Percentiles rank a stretch among this genome's conserved stretches.
phyloP scores from a whole-genome alignment of 2,888 invertebrate genomes.

The Yponomeuta plumbellus region DNA sequence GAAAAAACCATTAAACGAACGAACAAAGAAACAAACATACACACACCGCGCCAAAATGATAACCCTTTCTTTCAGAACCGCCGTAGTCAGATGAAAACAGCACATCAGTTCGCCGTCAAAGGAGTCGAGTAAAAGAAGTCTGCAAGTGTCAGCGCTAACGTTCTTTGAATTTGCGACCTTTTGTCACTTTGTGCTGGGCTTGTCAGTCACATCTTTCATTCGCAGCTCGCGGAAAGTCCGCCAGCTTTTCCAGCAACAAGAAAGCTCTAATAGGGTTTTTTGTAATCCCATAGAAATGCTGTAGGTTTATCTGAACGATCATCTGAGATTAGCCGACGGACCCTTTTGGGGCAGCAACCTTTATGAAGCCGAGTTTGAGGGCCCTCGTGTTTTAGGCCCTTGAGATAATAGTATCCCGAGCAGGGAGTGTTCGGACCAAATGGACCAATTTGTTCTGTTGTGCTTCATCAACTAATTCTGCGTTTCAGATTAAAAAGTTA shows the following conservation, averaged over 20 bases:
- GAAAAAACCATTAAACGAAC: too few species aligned
- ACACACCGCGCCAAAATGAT: too few species aligned
- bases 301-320: constrained; percentile 1
- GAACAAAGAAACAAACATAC: too few species aligned
- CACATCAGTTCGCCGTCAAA: constrained; percentile 16
- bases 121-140: constrained; percentile 33
- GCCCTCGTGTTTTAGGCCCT: background rate
- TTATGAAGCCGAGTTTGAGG: background rate
- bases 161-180: constrained; percentile 39
- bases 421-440: background rate
- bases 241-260: constrained; percentile 11
- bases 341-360: constrained; percentile 6
- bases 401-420: constrained; percentile 3
- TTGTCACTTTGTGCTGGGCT: constrained; percentile 35
- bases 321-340: background rate
- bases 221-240: constrained; percentile 29
- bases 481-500: background rate
- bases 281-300: constrained; percentile 7
- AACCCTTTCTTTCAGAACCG: background rate
- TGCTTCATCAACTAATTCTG: background rate
- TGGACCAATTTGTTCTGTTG: constrained; percentile 2
- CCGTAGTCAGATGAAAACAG: background rate
- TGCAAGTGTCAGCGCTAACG: constrained; percentile 45
- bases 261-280: constrained; percentile 11
- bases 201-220: constrained; percentile 34